Evolutionary conservation across 2,113 vertebrate genomes (phyloP).

Genomic region (Morone saxatilis): DNA sequence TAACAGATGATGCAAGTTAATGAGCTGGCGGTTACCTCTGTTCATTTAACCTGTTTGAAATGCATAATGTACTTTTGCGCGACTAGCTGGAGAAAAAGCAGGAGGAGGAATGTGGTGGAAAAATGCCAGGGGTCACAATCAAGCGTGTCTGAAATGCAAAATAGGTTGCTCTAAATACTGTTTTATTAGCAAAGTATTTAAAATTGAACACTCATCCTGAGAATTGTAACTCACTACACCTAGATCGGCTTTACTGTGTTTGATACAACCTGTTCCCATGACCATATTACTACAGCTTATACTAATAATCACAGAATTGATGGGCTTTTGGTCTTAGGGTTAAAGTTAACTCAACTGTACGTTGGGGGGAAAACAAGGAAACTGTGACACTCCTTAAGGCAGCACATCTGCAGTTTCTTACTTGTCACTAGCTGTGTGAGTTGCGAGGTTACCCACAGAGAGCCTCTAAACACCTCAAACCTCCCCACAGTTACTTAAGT

Average conservation of each 20-base stretch:
- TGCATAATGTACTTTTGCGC: constrained; percentile 12
- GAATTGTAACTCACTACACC: background rate
- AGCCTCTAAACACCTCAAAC: constrained; percentile 74
- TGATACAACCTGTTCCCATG: constrained; percentile 13
- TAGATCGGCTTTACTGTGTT: constrained; percentile 35
- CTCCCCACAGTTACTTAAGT: constrained; percentile 66
- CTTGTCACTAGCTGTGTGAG: constrained; percentile 47
- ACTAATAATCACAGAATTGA: constrained; percentile 7
- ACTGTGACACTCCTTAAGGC: background rate
- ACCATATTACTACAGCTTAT: background rate
- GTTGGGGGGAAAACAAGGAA: background rate
- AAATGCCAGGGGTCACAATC: constrained; percentile 39
- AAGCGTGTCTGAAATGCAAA: constrained; percentile 56
- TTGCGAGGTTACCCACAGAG: constrained; percentile 67
- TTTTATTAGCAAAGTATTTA: constrained; percentile 18
- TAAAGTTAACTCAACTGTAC: background rate
- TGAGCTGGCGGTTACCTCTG: constrained; percentile 11
- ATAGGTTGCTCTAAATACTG: constrained; percentile 22
- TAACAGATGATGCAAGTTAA: constrained; percentile 31
- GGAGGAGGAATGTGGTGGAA: constrained; percentile 23
- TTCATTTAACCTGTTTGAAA: constrained; percentile 40
- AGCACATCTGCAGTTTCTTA: constrained; percentile 46
- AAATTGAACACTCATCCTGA: constrained; percentile 18
- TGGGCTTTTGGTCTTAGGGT: constrained; percentile 9
- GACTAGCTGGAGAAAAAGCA: constrained; percentile 7